Base-by-base conservation (phyloP, 2,888 invertebrate genomes). In the Timandra comae region DNA sequence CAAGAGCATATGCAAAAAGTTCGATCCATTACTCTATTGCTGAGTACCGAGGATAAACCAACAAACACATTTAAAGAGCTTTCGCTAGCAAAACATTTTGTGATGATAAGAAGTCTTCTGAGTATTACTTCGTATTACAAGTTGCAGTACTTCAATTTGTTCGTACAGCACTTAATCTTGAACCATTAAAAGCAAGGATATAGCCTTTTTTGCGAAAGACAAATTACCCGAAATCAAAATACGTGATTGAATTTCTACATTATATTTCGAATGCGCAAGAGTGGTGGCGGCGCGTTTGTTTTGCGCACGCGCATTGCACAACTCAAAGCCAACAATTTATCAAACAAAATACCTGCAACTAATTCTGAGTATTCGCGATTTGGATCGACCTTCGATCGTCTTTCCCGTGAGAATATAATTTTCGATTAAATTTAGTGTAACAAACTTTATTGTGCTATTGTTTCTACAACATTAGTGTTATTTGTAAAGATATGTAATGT, bases 241-340 rank as follows among this genome's bases (percentile, higher is more conserved):
- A 64, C 71, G 69, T 76, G 74, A 69, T 68, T 63, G 51, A 63
- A 71, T 68, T 66, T 68, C 63, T 46, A 61, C 57, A 10, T 9
- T 2, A 24, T 22, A 64, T 64, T 66, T 56, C 41, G 52, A 63
- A 61, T 56, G 53, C 52, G 54, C 44, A 40, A 3, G 23, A 12
- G 22, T 13, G 8, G n/a, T 12, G 21, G 51, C 46, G 50, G 40
- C 46, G 49, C 46, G 49, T 56, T 56, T 65, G 53, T 57, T n/a
- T 59, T 55, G 56, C 54, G 56, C 61, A 56, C 56, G 54, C 56
- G 56, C 53, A 49, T 58, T 60, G 52, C 53, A 51, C 55, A 63
- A 63, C 47, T 5, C 36, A 43, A 47, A 44, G 49, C 52, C 49
- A 49, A 58, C 60, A 54, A 67, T 72, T 66, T 69, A 70, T 71